These are phyloP conservation scores for Pogonomyrmex californicus DNA, from an alignment of 1,140 invertebrate genomes.

Conservation along the genomic window DNA sequence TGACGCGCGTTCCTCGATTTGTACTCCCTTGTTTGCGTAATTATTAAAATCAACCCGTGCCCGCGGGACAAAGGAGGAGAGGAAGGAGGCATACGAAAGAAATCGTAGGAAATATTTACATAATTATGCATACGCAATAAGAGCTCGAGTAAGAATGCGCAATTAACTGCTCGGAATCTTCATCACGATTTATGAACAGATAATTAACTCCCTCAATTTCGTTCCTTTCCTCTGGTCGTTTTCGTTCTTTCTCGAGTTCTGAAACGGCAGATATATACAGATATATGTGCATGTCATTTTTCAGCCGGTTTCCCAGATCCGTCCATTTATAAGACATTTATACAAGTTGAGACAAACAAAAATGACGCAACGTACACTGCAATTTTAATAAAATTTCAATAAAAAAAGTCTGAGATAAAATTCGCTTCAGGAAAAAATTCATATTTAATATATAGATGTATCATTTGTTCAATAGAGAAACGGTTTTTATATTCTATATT, in stretches of 20 bases:
- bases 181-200: slow-evolving; percentile 45
- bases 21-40: neutral
- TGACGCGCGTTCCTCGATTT: neutral
- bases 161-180: slow-evolving; percentile 20
- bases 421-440: neutral
- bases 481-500: neutral
- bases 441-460: neutral
- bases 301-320: slow-evolving; percentile 1
- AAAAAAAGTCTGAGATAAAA: neutral
- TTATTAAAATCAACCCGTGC: slow-evolving; percentile 21
- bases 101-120: slow-evolving; percentile 50
- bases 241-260: slow-evolving; percentile 28
- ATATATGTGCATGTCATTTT: neutral
- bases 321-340: neutral
- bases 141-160: slow-evolving; percentile 4
- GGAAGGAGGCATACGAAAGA: neutral
- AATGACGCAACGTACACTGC: neutral
- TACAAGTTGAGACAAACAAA: slow-evolving; percentile 22
- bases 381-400: neutral
- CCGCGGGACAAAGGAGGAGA: slow-evolving; percentile 12
- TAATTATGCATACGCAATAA: slow-evolving; percentile 42
- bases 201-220: slow-evolving; percentile 41
- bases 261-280: neutral
- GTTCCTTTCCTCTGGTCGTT: neutral
- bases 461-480: neutral